These are phyloP conservation scores for Darevskia nairensis DNA, from an alignment of 2,797 vertebrate genomes.

Conservation along the genomic window DNA sequence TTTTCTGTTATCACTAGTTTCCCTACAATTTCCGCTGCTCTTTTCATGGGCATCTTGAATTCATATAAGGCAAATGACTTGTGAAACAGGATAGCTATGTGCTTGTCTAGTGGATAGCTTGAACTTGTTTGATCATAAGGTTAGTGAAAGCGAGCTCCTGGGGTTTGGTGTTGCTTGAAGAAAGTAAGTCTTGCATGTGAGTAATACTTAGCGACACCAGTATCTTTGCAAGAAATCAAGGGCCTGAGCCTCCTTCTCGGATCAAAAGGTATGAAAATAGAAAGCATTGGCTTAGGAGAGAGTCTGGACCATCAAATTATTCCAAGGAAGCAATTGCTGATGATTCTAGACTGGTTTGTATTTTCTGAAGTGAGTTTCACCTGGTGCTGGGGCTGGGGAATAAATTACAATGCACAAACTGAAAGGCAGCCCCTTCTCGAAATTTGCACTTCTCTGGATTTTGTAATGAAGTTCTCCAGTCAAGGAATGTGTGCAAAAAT, in stretches of 20 bases:
- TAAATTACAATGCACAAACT: no score
- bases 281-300: not conserved
- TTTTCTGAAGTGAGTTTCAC: not conserved
- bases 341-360: not conserved
- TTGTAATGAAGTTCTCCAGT: no score
- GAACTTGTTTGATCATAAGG: not conserved
- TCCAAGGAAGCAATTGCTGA: not conserved
- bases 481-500: no score
- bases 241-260: not conserved
- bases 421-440: no score
- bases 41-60: not conserved
- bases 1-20: no score
- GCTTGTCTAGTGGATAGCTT: not conserved
- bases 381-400: no score
- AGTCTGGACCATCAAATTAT: not conserved
- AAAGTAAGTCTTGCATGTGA: not conserved
- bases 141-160: not conserved
- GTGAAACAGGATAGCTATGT: not conserved
- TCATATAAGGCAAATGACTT: not conserved
- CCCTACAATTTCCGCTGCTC: not conserved
- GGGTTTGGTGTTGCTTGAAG: conserved; percentile 1
- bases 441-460: no score
- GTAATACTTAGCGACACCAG: conserved; percentile 2
- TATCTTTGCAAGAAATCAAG: not conserved
- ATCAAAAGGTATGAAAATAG: not conserved